Evolutionary conservation across 2,888 invertebrate genomes (phyloP).

Genomic region (Lepetodrilus schrolli): DNA sequence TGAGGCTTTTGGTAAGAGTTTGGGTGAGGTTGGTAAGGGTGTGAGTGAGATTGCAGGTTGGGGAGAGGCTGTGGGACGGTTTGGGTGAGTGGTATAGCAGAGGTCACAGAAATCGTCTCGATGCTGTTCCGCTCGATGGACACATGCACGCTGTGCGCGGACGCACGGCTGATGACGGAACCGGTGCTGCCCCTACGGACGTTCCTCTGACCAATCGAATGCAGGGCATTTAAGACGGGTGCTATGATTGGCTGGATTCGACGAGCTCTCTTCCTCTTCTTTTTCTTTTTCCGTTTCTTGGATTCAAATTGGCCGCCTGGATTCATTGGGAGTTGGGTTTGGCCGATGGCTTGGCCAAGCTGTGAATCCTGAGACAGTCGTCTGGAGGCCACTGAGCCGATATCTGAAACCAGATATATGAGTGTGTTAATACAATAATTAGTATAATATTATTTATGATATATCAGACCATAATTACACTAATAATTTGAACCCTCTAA

Average conservation of each 20-base stretch:
- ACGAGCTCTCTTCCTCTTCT: constrained; percentile 45
- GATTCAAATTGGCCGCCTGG: constrained; percentile 19
- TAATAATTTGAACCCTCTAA: too few relatives aligned
- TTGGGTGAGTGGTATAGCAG: too few relatives aligned
- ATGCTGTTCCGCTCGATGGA: constrained; percentile 46
- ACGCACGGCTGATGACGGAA: constrained; percentile 58
- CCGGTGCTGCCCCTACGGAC: constrained; percentile 57
- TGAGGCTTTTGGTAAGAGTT: too few relatives aligned
- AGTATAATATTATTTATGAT: too few relatives aligned
- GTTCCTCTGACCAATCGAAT: constrained; percentile 34
- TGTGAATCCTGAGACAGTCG: constrained; percentile 43
- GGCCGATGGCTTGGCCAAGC: constrained; percentile 29
- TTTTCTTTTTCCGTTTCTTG: constrained; percentile 50
- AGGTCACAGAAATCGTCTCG: constrained; percentile 45
- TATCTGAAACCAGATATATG: constrained; percentile 30
- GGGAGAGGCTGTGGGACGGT: too few relatives aligned
- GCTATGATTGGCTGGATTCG: constrained; percentile 56
- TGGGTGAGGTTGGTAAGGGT: constrained; percentile 29
- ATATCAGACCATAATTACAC: too few relatives aligned
- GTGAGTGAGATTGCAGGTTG: neutral
- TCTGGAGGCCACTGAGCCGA: constrained; percentile 35
- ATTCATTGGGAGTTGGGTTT: neutral
- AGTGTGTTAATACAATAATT: too few relatives aligned
- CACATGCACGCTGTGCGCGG: constrained; percentile 55
- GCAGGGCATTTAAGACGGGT: constrained; percentile 52